These are phyloP conservation scores for Nylanderia fulva DNA, from an alignment of 1,140 invertebrate species.

Conservation along the genomic window DNA sequence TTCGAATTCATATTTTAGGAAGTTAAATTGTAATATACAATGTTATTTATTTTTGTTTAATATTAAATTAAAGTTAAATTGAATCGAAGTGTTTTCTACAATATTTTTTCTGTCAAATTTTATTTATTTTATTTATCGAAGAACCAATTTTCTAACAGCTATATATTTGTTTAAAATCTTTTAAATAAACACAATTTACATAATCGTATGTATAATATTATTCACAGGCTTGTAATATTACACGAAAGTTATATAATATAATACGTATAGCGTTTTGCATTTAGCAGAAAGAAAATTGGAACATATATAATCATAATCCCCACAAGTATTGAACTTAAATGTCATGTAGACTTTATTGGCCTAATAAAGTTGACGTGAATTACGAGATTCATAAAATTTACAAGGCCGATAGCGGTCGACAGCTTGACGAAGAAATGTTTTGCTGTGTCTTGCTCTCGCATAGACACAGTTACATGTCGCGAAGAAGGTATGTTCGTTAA, in stretches of 20 bases:
- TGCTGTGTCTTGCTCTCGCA: neutral
- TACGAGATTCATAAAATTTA: constrained; percentile 28
- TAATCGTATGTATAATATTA: neutral
- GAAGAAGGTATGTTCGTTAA: constrained; percentile 34
- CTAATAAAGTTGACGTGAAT: constrained; percentile 20
- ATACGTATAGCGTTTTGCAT: neutral
- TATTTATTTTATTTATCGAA: neutral
- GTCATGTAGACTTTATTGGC: constrained; percentile 3
- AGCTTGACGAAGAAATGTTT: constrained; percentile 21
- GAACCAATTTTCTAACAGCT: neutral
- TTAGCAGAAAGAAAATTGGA: neutral
- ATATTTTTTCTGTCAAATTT: neutral
- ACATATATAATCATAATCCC: neutral
- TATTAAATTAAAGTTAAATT: too few relatives aligned
- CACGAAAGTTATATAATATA: neutral
- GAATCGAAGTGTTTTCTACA: neutral
- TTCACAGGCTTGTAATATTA: neutral
- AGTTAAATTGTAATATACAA: neutral
- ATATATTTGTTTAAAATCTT: neutral
- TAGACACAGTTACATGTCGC: neutral
- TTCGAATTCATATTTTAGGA: neutral
- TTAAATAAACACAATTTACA: neutral
- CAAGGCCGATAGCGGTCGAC: constrained; percentile 2
- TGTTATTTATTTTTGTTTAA: neutral
- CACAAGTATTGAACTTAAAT: neutral